Evolutionary conservation across 2,113 vertebrate species (phyloP), one percentile per base, ranked within the genome.

Genomic region (Cynocephalus volans): DNA sequence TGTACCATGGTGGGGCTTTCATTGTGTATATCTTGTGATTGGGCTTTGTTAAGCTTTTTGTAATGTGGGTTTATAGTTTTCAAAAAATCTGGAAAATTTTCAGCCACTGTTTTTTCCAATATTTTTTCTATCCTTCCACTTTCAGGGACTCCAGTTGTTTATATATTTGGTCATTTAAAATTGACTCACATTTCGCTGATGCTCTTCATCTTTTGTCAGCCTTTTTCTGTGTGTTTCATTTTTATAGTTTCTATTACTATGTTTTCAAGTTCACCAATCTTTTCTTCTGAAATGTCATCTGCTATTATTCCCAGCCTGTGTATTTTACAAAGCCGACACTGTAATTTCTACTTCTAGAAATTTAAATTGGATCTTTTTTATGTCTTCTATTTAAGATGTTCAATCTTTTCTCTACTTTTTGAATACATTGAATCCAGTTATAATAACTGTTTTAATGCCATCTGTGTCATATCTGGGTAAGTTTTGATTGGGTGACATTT

Each of bases 261-360:
- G 45, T 76, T 70, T 96, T 95, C 60, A 90, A 67, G 41, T 94
- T 96, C 80, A 93, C n/a, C 80, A n/a, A 50, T 95, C 33, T 86
- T 77, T 93, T 97, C 67, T 91, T 65, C 82, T 89, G 48, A 96
- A 93, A 65, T 82, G 54, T 92, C 85, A 93, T 83, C 60, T 90
- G 72, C 80, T 50, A 52, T 92, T 95, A 92, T 94, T 94, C 45
- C 33, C 45, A 93, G 26, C 12, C 54, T 28, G 48, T 81, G 31
- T 82, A 82, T 87, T 90, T 94, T 86, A 86, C 19, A 83, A 97
- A 96, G 82, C 31, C 92, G 36, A 89, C 31, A n/a, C 87, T 94
- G 13, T 94, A 97, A 86, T 88, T 93, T 96, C 80, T 19, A 69
- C 84, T 95, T 92, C 48, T 92, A 69, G 79, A 88, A 93, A 69